Base-by-base conservation (phyloP, 1,140 invertebrate genomes). In the Bombus confusus region DNA sequence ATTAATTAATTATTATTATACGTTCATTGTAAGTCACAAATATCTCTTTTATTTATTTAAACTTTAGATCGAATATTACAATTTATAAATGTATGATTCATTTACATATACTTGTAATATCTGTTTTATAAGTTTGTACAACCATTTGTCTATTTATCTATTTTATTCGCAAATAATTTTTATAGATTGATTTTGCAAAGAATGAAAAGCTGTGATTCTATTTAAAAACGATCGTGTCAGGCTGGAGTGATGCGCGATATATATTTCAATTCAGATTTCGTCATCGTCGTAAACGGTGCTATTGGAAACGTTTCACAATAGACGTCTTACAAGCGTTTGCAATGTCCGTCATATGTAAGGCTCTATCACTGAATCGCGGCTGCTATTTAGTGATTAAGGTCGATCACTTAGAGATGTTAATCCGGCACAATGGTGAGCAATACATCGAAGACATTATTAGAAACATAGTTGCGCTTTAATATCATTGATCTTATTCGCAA, bases 1-100 rank as follows among this genome's bases (percentile, higher is more conserved):
- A 37, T 76, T 83, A 52, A 83, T 83, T 83, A 83, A 71, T n/a
- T n/a, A n/a, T n/a, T n/a, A n/a, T n/a, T n/a, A n/a, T 9, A 37
- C 31, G 28, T 34, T n/a, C 25, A 13, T 34, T 66, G 0, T 31
- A 68, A 18, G 2, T 13, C 4, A n/a, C 0, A n/a, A 62, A n/a
- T 59, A n/a, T n/a, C 3, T 13, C 3, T 13, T 13, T 62, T n/a
- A 62, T 62, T 12, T 62, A 12, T 62, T n/a, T n/a, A 3, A 28
- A n/a, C 3, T 0, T 3, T 18, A 4, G 1, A 6, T 12, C 5
- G 28, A 41, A 62, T 62, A 13, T 62, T 8, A 2, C 10, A 62
- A 62, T 59, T 59, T 59, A 59, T 25, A 12, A 28, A n/a, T 4
- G 28, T 39, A 13, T 18, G 2, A 39, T 41, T 66, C 13, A 34